phyloP scores from a whole-genome alignment of 2,113 vertebrate species.

The Parus major region DNA sequence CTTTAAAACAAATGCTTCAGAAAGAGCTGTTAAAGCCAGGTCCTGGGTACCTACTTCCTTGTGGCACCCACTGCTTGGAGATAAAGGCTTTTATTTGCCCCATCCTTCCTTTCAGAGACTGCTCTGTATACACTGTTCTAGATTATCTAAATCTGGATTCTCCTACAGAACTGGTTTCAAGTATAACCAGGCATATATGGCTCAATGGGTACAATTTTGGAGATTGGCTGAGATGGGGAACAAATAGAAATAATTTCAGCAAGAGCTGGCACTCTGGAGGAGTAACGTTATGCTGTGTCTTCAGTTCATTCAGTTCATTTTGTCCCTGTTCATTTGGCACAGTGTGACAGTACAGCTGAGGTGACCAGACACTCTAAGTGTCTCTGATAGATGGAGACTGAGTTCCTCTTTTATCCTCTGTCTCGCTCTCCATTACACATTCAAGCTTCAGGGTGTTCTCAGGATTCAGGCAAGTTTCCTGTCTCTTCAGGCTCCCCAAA shows the following conservation, averaged over 20 bases:
- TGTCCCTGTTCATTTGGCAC: neutral
- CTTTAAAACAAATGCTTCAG: neutral
- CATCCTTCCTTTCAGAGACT: neutral
- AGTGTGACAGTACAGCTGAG: neutral
- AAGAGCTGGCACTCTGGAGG: neutral
- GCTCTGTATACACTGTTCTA: fast-evolving
- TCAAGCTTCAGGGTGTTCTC: neutral
- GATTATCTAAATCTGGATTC: neutral
- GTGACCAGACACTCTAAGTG: neutral
- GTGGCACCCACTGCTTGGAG: neutral
- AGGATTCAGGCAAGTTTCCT: neutral
- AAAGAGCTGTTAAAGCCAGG: neutral
- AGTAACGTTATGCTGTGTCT: neutral
- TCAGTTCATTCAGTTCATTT: neutral
- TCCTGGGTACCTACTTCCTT: neutral
- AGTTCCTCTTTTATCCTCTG: neutral
- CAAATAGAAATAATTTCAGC: neutral
- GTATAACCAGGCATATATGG: too few species aligned
- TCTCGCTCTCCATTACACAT: neutral
- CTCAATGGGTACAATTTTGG: neutral
- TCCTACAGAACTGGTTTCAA: neutral
- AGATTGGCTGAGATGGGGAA: neutral
- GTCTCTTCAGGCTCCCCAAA: neutral
- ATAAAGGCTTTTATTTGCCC: neutral
- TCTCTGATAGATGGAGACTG: neutral